Base-by-base conservation (phyloP, 2,888 invertebrate genomes). In the Cheilosia pagana region DNA sequence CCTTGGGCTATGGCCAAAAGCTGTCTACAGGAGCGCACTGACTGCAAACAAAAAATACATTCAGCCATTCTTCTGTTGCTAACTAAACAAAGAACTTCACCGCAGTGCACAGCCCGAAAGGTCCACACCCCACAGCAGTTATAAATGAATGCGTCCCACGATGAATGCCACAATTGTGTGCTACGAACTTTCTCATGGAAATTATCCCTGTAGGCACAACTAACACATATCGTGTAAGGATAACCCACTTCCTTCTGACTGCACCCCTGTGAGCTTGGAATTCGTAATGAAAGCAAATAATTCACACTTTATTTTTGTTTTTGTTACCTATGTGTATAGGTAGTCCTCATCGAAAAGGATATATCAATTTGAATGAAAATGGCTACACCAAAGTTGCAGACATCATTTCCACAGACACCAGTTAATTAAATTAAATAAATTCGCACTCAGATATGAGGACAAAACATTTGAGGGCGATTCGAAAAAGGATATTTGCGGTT, bases 381-480 rank as follows among this genome's bases (percentile, higher is more conserved):
- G 12, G n/a, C 41, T 45, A 19, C 39, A 50, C 25, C 23, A 14
- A 12, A 45, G 48, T 31, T 39, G 6, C 10, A 55, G 59, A 52
- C 65, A 55, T 14, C 45, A 45, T 35, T 31, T 35, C 12, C 12
- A 35, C 12, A 35, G 55, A 60, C 35, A 68, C 25, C 45, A 55
- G 41, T 31, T 68, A 74, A 78, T 74, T 83, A 65, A 83, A 78
- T 83, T 70, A 63, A 68, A 16, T 35, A 74, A 68, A 67, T 78
- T 55, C 8, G 62, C 45, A 19, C 19, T 45, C 1, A 53, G 23
- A 39, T 53, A 16, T 60, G 35, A 28, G 25, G 16, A 8, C 4
- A 35, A 16, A 23, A 25, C 23, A 53, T 45, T 16, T 16, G 35
- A 35, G n/a, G n/a, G 3, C 10, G 10, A 67, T 21, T 21, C 60